A percentile compares a stretch with the other conserved stretches of the same genome.
These are phyloP conservation scores for Lagria hirta DNA, from an alignment of 2,888 invertebrate species.

Conservation along the genomic window DNA sequence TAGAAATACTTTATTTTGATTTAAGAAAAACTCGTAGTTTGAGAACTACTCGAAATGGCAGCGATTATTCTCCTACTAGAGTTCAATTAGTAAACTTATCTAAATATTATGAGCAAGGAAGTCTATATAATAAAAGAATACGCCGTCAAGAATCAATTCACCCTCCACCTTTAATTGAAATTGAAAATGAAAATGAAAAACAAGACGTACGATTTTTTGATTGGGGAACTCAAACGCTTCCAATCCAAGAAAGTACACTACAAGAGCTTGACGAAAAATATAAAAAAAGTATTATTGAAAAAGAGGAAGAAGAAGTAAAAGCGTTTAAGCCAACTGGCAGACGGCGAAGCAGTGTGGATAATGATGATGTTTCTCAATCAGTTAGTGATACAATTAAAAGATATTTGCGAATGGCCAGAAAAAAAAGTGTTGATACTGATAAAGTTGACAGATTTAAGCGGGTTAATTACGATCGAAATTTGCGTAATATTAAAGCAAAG, in stretches of 20 bases:
- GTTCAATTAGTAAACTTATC: conserved; percentile 4
- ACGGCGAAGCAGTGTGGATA: conserved; percentile 77
- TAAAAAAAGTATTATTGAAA: conserved; percentile 52
- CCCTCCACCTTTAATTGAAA: conserved; percentile 70
- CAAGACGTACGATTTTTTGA: conserved; percentile 51
- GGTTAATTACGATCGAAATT: conserved; percentile 83
- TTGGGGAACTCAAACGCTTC: conserved; percentile 63
- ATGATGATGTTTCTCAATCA: conserved; percentile 83
- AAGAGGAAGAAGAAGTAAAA: conserved; percentile 57
- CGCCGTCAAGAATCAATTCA: conserved; percentile 22
- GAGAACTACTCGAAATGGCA: conserved; percentile 49
- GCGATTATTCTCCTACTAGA: conserved; percentile 36
- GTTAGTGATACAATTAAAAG: conserved; percentile 86
- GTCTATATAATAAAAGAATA: conserved; percentile 17
- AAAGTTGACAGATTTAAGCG: conserved; percentile 82
- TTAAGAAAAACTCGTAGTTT: conserved; percentile 67
- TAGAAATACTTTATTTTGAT: conserved; percentile 74
- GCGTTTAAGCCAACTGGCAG: conserved; percentile 52
- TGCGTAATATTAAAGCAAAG: conserved; percentile 80
- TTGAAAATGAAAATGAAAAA: conserved; percentile 62
- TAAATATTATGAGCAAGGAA: conserved; percentile 9
- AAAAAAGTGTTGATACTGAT: conserved; percentile 81
- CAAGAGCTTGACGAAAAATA: conserved; percentile 55
- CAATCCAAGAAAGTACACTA: conserved; percentile 61
- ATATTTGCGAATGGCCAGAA: conserved; percentile 83